Percentiles rank a stretch among this genome's conserved stretches.
Evolutionary conservation across 2,888 invertebrate genomes (phyloP).

Genomic region (Toxonevra muliebris): DNA sequence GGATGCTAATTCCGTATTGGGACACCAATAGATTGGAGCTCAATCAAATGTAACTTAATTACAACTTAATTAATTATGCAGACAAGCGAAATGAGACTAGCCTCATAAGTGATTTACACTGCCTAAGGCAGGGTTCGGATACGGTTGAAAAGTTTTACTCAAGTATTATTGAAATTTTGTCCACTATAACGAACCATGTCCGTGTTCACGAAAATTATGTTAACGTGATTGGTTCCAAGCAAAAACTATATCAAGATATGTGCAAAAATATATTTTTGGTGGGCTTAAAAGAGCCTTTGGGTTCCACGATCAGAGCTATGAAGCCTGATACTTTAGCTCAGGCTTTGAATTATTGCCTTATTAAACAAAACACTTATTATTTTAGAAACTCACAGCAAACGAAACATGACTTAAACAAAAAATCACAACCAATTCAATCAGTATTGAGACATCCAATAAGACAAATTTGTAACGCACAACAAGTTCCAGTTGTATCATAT

Average conservation of each 20-base stretch:
- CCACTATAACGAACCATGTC: slow-evolving; percentile 36
- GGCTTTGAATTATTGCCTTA: slow-evolving; percentile 36
- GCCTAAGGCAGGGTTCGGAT: neutral
- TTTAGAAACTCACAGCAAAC: too few relatives aligned
- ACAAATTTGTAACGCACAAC: too few relatives aligned
- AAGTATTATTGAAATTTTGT: slow-evolving; percentile 37
- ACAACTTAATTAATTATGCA: neutral
- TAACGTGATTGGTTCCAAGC: slow-evolving; percentile 37
- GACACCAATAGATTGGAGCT: neutral
- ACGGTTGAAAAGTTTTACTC: slow-evolving; percentile 37
- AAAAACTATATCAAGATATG: slow-evolving; percentile 38
- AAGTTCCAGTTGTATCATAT: too few relatives aligned
- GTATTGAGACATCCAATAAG: neutral
- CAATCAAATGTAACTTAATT: neutral
- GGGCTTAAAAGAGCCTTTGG: slow-evolving; percentile 40
- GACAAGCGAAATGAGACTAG: neutral
- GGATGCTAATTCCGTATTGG: neutral
- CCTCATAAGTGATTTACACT: neutral
- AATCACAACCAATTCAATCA: neutral
- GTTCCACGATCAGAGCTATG: slow-evolving; percentile 42
- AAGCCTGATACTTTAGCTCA: slow-evolving; percentile 26
- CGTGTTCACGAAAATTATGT: slow-evolving; percentile 37
- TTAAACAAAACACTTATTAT: slow-evolving; percentile 34
- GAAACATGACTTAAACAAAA: slow-evolving; percentile 6
- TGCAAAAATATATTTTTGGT: slow-evolving; percentile 39